Conservation (phyloP, 2,797 vertebrate genomes). For the Pantherophis vulpinus region DNA sequence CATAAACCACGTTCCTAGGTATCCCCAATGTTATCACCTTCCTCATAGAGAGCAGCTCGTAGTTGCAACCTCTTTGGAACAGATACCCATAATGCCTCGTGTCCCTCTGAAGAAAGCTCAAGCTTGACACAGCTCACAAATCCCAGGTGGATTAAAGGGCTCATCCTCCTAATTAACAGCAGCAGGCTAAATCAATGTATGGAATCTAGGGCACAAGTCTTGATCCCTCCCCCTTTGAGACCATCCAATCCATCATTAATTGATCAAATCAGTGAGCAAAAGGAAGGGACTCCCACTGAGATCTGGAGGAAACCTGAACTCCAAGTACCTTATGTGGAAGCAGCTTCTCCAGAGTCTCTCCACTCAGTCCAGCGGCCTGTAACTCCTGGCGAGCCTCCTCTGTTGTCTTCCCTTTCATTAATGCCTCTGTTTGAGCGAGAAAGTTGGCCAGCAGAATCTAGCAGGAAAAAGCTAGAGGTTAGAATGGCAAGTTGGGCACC, state of each 20-base stretch:
- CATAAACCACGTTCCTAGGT: not conserved
- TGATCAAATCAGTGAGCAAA: not conserved
- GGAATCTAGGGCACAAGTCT: too few species aligned
- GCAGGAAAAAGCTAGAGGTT: not conserved
- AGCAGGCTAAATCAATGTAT: not conserved
- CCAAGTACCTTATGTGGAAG: conserved; percentile 89
- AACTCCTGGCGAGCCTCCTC: conserved; percentile 91
- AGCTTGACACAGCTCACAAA: not conserved
- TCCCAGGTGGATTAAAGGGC: not conserved
- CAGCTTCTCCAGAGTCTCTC: conserved; percentile 84
- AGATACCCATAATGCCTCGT: not conserved
- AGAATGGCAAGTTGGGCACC: not conserved
- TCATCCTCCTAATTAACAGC: not conserved
- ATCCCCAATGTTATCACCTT: not conserved
- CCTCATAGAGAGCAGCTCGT: too few species aligned
- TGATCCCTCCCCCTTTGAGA: too few species aligned
- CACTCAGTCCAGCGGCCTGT: conserved; percentile 81
- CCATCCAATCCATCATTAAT: not conserved
- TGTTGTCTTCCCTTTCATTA: conserved; percentile 92
- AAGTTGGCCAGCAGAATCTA: conserved; percentile 96
- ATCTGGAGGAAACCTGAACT: rapidly evolving
- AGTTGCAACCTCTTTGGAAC: not conserved
- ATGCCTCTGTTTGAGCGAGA: conserved; percentile 93
- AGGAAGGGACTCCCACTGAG: not conserved
- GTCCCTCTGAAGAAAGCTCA: not conserved